Conservation (phyloP, 2,113 vertebrate genomes). For the Phycodurus eques region DNA sequence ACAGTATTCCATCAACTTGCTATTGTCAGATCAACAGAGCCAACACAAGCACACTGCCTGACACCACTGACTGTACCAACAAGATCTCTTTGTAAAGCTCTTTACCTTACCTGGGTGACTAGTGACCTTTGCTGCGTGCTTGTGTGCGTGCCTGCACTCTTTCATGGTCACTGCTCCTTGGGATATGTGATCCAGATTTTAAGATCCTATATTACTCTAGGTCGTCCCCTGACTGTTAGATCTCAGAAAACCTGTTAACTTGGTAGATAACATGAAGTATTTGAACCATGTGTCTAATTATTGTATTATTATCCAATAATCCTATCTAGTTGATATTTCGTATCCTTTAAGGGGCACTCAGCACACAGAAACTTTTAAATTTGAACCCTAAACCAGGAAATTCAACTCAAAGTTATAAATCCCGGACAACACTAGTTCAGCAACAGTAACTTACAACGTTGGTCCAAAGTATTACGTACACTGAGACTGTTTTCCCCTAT, state of each 20-base stretch:
- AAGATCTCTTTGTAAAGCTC: conserved; percentile 25
- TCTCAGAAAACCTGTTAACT: conserved; percentile 8
- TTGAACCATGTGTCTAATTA: background rate
- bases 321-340: too few relatives aligned
- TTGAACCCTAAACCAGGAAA: too few relatives aligned
- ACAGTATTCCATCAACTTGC: background rate
- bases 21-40: conserved; percentile 21
- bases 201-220: conserved; percentile 29
- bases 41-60: conserved; percentile 28
- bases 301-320: background rate
- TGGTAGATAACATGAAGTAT: background rate
- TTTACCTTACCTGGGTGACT: conserved; percentile 25
- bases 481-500: too few relatives aligned
- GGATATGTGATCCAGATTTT: conserved; percentile 44
- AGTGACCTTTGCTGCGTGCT: conserved; percentile 1
- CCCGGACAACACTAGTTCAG: too few relatives aligned
- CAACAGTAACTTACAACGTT: too few relatives aligned
- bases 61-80: conserved; percentile 31
- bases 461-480: background rate
- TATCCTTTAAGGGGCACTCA: too few relatives aligned
- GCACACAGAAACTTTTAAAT: too few relatives aligned
- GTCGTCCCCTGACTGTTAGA: conserved; percentile 9
- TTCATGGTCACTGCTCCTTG: conserved; percentile 23
- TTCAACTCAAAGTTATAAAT: too few relatives aligned
- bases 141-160: conserved; percentile 3